Percentiles rank a stretch among this genome's conserved stretches.
Conservation (phyloP, 2,888 invertebrate species). For the Thymelicus acteon region DNA sequence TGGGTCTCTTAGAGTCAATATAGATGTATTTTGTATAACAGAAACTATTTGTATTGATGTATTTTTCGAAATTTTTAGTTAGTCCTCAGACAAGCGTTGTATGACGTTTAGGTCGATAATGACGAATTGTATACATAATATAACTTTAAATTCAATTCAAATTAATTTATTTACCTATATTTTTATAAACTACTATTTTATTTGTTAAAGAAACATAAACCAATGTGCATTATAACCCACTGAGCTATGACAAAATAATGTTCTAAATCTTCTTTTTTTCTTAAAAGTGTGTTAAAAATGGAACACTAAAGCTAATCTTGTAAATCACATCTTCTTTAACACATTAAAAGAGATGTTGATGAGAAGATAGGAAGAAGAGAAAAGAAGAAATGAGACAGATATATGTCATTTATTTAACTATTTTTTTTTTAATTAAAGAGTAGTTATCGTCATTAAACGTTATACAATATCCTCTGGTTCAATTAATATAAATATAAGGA, state of each 20-base stretch:
- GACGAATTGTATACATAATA: not conserved
- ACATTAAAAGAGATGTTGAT: not conserved
- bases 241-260: not conserved
- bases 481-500: slow-evolving; percentile 46
- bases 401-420: not conserved
- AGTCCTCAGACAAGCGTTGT: slow-evolving; percentile 47
- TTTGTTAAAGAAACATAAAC: not conserved
- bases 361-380: not conserved
- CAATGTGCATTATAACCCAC: not conserved
- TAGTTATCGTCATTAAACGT: not conserved
- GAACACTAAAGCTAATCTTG: not conserved
- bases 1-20: slow-evolving; percentile 49
- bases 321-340: not conserved
- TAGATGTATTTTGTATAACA: slow-evolving; percentile 65
- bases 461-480: slow-evolving; percentile 42
- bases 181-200: too few relatives aligned
- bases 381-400: not conserved
- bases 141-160: too few relatives aligned
- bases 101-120: slow-evolving; percentile 5
- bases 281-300: not conserved
- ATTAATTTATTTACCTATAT: too few relatives aligned
- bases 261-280: not conserved
- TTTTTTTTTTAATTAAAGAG: not conserved
- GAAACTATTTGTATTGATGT: slow-evolving; percentile 56
- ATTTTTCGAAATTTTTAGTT: slow-evolving; percentile 72